A percentile compares a stretch with the other conserved stretches of the same genome.
Evolutionary conservation across 30 jellyfish, hydroid and myxozoan species (phyloP).

Genomic region (Catostylus mosaicus): DNA sequence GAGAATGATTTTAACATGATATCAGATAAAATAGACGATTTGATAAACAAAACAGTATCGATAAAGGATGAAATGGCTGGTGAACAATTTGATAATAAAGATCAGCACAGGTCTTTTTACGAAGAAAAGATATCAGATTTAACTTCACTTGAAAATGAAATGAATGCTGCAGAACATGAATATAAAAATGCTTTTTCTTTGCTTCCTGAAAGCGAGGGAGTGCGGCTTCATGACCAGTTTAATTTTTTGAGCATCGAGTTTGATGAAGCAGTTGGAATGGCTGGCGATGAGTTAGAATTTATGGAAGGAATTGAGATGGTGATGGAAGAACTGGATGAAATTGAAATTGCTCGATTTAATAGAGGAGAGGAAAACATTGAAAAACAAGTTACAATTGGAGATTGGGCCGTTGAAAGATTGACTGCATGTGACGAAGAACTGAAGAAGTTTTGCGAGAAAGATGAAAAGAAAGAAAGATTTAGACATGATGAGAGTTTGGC

Average conservation of each 20-base stretch:
- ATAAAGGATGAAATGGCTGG: not conserved
- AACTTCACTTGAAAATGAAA: constrained; percentile 16
- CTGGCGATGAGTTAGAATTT: constrained; percentile 15
- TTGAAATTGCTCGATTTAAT: not conserved
- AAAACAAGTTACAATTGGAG: not conserved
- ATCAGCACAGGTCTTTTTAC: not conserved
- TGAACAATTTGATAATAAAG: not conserved
- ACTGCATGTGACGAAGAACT: constrained; percentile 10
- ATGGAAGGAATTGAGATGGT: not conserved
- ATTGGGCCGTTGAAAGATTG: constrained; percentile 2
- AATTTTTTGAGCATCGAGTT: not conserved
- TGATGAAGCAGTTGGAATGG: constrained; percentile 21
- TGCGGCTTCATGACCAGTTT: constrained; percentile 1
- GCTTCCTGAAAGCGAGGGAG: constrained; percentile 50
- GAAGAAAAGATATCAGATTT: not conserved
- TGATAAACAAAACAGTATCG: not conserved
- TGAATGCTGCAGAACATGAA: constrained; percentile 9
- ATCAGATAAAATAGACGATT: not conserved
- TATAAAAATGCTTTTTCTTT: not conserved
- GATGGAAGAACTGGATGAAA: constrained; percentile 8
- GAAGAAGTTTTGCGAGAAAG: not conserved
- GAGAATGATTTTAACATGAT: constrained; percentile 1
- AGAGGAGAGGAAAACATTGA: constrained; percentile 7
- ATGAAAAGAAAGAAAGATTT: not conserved
- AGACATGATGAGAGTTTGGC: not conserved